These are phyloP conservation scores for Anarsia innoxiella DNA, from an alignment of 2,888 invertebrate genomes.

Conservation along the genomic window DNA sequence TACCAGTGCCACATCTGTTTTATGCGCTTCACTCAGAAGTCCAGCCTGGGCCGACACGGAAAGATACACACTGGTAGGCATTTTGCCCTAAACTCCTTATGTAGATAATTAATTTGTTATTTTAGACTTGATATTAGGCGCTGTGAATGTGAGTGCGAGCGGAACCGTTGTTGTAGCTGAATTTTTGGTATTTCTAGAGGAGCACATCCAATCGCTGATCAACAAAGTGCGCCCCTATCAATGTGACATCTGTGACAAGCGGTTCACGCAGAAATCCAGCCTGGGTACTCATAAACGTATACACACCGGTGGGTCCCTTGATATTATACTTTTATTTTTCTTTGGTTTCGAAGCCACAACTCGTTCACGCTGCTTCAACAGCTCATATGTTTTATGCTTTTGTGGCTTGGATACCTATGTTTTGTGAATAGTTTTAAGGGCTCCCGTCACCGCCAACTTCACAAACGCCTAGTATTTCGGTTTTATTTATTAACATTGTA, in stretches of 20 bases:
- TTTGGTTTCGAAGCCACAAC: conserved; percentile 68
- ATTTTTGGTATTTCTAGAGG: conserved; percentile 76
- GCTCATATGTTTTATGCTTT: conserved; percentile 32
- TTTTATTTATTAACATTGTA: too few relatives aligned
- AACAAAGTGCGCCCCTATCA: conserved; percentile 78
- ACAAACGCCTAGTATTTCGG: conserved; percentile 45
- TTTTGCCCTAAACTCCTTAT: conserved; percentile 71
- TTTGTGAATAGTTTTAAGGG: conserved; percentile 76
- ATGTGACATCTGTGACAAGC: conserved; percentile 85
- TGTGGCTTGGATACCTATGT: conserved; percentile 68
- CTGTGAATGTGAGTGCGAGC: conserved; percentile 45
- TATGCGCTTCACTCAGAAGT: conserved; percentile 84
- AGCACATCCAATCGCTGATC: conserved; percentile 77
- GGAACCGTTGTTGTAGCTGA: conserved; percentile 65
- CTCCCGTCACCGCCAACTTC: conserved; percentile 43
- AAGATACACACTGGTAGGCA: conserved; percentile 81
- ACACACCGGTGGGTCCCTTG: conserved; percentile 80
- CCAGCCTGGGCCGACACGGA: conserved; percentile 83
- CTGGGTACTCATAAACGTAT: conserved; percentile 88
- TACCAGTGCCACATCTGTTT: conserved; percentile 83
- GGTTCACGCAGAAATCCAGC: conserved; percentile 89
- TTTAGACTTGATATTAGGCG: conserved; percentile 64
- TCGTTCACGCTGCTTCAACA: conserved; percentile 23
- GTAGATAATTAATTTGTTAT: conserved; percentile 58
- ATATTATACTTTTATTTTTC: conserved; percentile 59